phyloP scores from a whole-genome alignment of 2,888 invertebrate species.

The Serrognathus titanus region DNA sequence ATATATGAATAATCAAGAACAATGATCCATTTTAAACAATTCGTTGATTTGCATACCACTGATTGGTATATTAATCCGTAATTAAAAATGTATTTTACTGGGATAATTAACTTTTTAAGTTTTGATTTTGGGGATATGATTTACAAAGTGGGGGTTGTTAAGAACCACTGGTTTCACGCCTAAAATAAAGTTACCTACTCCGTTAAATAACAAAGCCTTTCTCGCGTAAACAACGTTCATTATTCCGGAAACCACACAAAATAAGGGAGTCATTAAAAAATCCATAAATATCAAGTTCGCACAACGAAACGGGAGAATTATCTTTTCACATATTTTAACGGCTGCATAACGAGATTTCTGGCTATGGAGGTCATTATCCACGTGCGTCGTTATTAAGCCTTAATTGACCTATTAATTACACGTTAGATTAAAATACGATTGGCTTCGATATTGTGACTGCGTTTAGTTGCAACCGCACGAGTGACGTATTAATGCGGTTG shows the following conservation, averaged over 20 bases:
- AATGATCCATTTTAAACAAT: too few relatives aligned
- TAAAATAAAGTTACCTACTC: not conserved
- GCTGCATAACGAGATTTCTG: not conserved
- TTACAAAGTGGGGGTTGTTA: too few relatives aligned
- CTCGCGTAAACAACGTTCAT: too few relatives aligned
- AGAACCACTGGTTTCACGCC: too few relatives aligned
- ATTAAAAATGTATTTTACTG: too few relatives aligned
- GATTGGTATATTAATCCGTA: too few relatives aligned
- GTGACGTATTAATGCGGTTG: too few relatives aligned
- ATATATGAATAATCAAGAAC: too few relatives aligned
- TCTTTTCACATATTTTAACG: not conserved
- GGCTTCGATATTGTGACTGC: conserved; percentile 4
- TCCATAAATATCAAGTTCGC: not conserved
- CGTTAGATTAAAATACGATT: conserved; percentile 16
- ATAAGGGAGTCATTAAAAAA: not conserved
- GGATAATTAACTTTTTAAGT: too few relatives aligned
- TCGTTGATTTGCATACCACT: too few relatives aligned
- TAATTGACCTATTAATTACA: conserved; percentile 15
- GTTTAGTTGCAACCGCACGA: too few relatives aligned
- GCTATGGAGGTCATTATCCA: not conserved
- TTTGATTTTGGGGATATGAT: too few relatives aligned
- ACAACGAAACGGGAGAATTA: not conserved
- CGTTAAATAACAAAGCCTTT: not conserved
- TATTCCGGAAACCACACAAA: not conserved
- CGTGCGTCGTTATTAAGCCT: conserved; percentile 6